phyloP scores from a whole-genome alignment of 2,113 vertebrate species.

The Crypturellus undulatus region DNA sequence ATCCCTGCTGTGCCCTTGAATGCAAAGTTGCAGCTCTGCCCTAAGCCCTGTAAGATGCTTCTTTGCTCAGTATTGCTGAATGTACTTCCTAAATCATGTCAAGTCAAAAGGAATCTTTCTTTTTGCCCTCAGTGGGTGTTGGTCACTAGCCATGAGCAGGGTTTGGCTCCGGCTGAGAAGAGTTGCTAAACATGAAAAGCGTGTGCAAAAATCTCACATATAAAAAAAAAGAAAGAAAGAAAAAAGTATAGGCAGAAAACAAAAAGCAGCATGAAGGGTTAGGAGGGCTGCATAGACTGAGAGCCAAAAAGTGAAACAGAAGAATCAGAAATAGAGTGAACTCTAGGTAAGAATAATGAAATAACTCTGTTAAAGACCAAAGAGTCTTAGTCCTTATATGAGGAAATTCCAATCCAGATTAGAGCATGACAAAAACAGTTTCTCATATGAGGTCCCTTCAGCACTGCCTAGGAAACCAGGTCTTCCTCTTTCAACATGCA shows the following conservation, averaged over 20 bases:
- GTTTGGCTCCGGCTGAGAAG: not conserved
- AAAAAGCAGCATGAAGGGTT: not conserved
- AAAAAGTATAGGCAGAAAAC: not conserved
- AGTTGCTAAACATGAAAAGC: not conserved
- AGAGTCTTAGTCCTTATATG: not conserved
- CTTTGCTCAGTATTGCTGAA: not conserved
- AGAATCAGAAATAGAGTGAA: not conserved
- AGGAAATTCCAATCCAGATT: not conserved
- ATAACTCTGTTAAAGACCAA: not conserved
- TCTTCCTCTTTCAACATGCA: not conserved
- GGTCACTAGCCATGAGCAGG: not conserved
- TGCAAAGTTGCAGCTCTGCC: not conserved
- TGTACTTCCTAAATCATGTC: rapidly evolving
- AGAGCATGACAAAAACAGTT: rapidly evolving
- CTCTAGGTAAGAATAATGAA: not conserved
- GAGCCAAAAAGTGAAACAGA: not conserved
- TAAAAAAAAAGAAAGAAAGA: not conserved
- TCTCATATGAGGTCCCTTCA: not conserved
- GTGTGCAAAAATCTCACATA: not conserved
- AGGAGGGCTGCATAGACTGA: not conserved
- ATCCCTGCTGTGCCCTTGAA: not conserved
- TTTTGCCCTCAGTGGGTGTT: not conserved
- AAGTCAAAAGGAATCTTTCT: not conserved
- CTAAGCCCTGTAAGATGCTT: not conserved
- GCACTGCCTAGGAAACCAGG: not conserved